Conservation (phyloP, 2,888 invertebrate species). For the Ellobium chinense region DNA sequence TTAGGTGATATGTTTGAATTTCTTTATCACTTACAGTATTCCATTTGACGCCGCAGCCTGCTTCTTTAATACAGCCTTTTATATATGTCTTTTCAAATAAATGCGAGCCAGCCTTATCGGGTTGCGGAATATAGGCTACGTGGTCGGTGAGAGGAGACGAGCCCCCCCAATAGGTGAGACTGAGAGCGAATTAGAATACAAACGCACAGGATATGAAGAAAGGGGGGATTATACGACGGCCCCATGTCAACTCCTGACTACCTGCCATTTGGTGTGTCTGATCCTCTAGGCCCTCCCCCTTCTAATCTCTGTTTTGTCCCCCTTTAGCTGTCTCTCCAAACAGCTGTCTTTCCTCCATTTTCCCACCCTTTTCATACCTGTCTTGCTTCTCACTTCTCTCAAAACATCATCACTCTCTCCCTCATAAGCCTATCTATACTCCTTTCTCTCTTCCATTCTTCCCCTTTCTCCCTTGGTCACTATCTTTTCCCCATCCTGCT, state of each 20-base stretch:
- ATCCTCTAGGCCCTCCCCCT: neutral
- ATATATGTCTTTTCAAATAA: neutral
- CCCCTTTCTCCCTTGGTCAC: neutral
- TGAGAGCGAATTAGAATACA: neutral
- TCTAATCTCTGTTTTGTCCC: neutral
- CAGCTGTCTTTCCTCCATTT: neutral
- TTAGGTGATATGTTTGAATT: neutral
- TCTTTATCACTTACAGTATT: conserved; percentile 1
- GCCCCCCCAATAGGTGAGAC: conserved; percentile 2
- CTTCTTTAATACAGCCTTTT: conserved; percentile 1
- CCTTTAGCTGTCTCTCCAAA: neutral
- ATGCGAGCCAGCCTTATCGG: conserved; percentile 9
- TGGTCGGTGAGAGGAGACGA: neutral
- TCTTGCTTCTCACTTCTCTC: neutral
- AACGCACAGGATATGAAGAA: neutral
- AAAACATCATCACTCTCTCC: neutral
- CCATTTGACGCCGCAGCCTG: neutral
- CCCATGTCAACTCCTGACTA: neutral
- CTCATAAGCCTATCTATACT: neutral
- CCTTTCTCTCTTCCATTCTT: neutral
- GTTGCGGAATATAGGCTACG: neutral
- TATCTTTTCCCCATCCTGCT: neutral
- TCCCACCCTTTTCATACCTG: neutral
- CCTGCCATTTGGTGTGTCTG: neutral
- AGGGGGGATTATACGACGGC: neutral